These are phyloP conservation scores for Anabacerthia variegaticeps DNA, from an alignment of 2,797 vertebrate species.

Conservation along the genomic window DNA sequence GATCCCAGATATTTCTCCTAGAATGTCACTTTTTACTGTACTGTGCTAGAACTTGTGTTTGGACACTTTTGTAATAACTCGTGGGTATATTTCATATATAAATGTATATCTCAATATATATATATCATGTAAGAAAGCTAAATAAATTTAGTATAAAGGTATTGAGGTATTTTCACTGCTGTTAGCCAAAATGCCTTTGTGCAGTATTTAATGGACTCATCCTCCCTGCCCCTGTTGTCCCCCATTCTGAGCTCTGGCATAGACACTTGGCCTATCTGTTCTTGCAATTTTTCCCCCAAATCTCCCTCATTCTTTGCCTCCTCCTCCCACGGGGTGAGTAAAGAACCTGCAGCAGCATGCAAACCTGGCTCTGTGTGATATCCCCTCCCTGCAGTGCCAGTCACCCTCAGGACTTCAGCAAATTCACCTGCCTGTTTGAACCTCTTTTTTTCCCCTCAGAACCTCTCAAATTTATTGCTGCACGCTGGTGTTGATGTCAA, in stretches of 20 bases:
- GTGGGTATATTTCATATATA: conserved; percentile 28
- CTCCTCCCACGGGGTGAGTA: neutral
- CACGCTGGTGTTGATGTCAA: neutral
- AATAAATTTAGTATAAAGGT: conserved; percentile 51
- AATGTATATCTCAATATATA: neutral
- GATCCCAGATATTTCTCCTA: neutral
- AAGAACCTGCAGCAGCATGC: neutral
- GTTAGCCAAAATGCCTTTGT: neutral
- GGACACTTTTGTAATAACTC: conserved; percentile 58
- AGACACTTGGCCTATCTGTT: neutral
- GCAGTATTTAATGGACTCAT: neutral
- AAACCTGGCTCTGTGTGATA: neutral
- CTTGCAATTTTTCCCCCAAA: neutral
- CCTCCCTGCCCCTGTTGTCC: neutral
- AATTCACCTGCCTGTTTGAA: neutral
- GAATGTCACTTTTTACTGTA: neutral
- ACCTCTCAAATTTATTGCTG: neutral
- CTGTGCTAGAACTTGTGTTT: conserved; percentile 27
- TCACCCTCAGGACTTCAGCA: neutral
- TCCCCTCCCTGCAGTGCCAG: fast-evolving
- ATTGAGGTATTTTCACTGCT: neutral
- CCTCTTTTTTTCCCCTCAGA: neutral
- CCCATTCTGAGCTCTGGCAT: neutral
- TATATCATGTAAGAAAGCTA: neutral
- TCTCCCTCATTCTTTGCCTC: neutral